Evolutionary conservation across 1,140 invertebrate species (phyloP).

Genomic region (Anastrepha obliqua): DNA sequence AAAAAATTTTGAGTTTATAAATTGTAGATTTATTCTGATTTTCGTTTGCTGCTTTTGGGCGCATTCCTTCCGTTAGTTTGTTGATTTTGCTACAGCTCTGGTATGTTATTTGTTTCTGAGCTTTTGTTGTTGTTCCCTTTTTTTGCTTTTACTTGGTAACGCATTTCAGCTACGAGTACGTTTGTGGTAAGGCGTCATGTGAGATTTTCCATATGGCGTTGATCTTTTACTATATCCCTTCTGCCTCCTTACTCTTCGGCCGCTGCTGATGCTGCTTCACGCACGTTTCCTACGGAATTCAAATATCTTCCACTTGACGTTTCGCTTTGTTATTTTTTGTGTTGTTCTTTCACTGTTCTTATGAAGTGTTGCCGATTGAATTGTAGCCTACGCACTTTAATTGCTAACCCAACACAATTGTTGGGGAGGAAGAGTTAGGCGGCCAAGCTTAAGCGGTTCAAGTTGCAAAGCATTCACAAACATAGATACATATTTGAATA

Average conservation of each 20-base stretch:
- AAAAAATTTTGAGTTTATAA: no score
- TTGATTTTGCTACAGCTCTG: slow-evolving; percentile 1
- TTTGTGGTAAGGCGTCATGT: slow-evolving; percentile 54
- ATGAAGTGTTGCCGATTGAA: slow-evolving; percentile 14
- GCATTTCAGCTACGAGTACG: not conserved
- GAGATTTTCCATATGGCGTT: slow-evolving; percentile 56
- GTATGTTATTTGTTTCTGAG: not conserved
- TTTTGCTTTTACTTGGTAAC: not conserved
- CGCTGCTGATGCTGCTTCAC: not conserved
- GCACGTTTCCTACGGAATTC: slow-evolving; percentile 3
- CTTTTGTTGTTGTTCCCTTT: not conserved
- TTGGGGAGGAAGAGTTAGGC: not conserved
- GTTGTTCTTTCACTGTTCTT: not conserved
- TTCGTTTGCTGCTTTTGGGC: slow-evolving; percentile 19
- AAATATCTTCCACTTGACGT: not conserved
- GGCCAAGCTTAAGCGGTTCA: no score
- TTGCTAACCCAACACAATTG: not conserved
- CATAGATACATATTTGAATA: no score
- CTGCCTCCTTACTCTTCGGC: not conserved
- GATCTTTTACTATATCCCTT: not conserved
- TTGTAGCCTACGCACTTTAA: not conserved
- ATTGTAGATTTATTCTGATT: no score
- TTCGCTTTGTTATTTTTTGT: not conserved
- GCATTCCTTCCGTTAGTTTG: slow-evolving; percentile 20
- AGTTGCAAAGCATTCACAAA: no score